These are phyloP conservation scores for Alentia gelatinosa DNA, from an alignment of 2,888 invertebrate genomes.

Conservation along the genomic window DNA sequence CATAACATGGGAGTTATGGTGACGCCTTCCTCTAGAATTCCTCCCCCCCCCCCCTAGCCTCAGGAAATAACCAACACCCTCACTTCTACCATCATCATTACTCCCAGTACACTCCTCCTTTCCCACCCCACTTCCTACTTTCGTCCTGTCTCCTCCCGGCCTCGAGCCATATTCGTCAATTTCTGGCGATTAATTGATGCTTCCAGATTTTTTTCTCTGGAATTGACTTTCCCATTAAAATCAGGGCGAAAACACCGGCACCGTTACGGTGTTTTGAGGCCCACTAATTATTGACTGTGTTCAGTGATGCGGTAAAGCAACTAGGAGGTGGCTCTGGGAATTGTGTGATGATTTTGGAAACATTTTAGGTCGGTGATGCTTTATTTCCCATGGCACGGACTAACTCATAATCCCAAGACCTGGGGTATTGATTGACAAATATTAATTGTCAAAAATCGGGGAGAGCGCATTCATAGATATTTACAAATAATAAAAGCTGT, in stretches of 20 bases:
- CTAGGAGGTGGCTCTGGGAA: neutral
- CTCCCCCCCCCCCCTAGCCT: no score
- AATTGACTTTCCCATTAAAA: constrained; percentile 13
- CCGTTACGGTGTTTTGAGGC: constrained; percentile 5
- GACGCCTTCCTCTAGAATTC: neutral
- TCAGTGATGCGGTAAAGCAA: neutral
- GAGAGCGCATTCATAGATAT: no score
- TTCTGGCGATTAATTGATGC: constrained; percentile 15
- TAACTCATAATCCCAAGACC: no score
- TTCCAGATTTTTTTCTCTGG: neutral
- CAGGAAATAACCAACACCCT: neutral
- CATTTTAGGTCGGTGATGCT: neutral
- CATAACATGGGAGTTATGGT: neutral
- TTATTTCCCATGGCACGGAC: no score
- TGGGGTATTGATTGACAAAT: no score
- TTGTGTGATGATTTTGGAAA: neutral
- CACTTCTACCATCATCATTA: neutral
- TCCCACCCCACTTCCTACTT: neutral
- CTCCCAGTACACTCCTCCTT: neutral
- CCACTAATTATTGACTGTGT: constrained; percentile 5
- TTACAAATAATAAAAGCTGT: no score
- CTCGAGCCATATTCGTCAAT: neutral
- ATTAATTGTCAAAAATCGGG: no score
- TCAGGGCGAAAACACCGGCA: neutral
- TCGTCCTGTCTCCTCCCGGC: neutral